Evolutionary conservation across 2,888 invertebrate species (phyloP).

Genomic region (Macaria liturata): DNA sequence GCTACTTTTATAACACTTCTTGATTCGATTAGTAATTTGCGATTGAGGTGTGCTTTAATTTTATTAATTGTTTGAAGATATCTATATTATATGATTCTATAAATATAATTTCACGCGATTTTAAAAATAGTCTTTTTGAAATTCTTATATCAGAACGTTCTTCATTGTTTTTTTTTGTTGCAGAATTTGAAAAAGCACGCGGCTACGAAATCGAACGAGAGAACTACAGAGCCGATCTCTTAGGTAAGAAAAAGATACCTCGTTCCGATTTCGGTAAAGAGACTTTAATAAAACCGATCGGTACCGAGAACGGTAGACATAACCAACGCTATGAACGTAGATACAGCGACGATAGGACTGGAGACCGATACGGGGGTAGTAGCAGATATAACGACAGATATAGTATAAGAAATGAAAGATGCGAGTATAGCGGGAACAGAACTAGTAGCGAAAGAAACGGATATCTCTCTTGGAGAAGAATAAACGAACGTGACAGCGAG

Average conservation of each 20-base stretch:
- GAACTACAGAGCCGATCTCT: slow-evolving; percentile 77
- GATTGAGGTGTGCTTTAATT: too few relatives aligned
- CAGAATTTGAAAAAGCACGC: slow-evolving; percentile 86
- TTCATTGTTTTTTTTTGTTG: slow-evolving; percentile 43
- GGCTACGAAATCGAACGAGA: slow-evolving; percentile 87
- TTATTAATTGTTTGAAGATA: too few relatives aligned
- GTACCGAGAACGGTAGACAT: slow-evolving; percentile 22
- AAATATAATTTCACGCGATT: too few relatives aligned
- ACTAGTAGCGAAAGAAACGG: slow-evolving; percentile 7
- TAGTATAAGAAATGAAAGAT: neutral
- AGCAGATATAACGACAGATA: slow-evolving; percentile 10
- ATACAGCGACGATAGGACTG: slow-evolving; percentile 10
- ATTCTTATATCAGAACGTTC: too few relatives aligned
- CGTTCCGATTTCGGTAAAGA: slow-evolving; percentile 48
- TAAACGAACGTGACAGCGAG: neutral
- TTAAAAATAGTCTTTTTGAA: too few relatives aligned
- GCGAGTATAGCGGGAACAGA: neutral
- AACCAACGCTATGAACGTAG: slow-evolving; percentile 21
- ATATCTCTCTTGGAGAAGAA: slow-evolving; percentile 24
- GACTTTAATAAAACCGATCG: slow-evolving; percentile 45
- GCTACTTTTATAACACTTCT: too few relatives aligned
- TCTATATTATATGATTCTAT: too few relatives aligned
- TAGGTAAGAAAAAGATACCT: slow-evolving; percentile 42
- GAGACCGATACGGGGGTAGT: neutral
- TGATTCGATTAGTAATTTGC: too few relatives aligned